phyloP scores from a whole-genome alignment of 2,113 vertebrate species.

The Tachuris rubrigastra region DNA sequence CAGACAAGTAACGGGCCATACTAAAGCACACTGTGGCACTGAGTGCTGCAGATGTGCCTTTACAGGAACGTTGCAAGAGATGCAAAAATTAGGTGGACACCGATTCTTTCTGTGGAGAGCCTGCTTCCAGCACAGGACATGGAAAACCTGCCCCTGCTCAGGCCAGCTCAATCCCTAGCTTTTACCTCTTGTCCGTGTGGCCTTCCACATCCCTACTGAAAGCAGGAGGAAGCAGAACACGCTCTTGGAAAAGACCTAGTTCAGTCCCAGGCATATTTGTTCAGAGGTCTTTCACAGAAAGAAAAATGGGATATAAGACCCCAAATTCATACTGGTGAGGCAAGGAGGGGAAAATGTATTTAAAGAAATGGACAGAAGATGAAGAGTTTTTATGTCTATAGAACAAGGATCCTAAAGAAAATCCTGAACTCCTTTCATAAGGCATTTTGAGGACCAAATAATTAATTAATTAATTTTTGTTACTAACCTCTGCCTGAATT shows the following conservation, averaged over 20 bases:
- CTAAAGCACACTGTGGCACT: background rate
- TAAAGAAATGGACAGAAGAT: background rate
- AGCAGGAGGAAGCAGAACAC: background rate
- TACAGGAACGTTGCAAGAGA: background rate
- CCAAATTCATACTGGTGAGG: background rate
- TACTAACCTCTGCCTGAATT: background rate
- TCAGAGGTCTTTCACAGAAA: background rate
- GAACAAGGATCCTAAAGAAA: background rate
- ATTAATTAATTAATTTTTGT: background rate
- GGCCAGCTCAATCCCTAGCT: background rate
- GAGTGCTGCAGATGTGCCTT: background rate
- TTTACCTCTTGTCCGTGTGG: rapidly evolving
- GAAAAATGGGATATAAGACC: background rate
- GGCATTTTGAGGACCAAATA: background rate
- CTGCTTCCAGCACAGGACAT: background rate
- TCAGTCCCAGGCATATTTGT: background rate
- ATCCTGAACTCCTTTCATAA: background rate
- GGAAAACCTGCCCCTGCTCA: background rate
- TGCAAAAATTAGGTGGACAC: background rate
- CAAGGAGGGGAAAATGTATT: background rate
- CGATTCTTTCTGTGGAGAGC: background rate
- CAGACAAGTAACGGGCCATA: background rate
- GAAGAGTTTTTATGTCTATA: background rate
- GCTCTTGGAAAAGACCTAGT: background rate
- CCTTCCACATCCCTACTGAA: background rate